Base-by-base conservation (phyloP, 2,888 invertebrate species). In the Cacoxenus indagator region DNA sequence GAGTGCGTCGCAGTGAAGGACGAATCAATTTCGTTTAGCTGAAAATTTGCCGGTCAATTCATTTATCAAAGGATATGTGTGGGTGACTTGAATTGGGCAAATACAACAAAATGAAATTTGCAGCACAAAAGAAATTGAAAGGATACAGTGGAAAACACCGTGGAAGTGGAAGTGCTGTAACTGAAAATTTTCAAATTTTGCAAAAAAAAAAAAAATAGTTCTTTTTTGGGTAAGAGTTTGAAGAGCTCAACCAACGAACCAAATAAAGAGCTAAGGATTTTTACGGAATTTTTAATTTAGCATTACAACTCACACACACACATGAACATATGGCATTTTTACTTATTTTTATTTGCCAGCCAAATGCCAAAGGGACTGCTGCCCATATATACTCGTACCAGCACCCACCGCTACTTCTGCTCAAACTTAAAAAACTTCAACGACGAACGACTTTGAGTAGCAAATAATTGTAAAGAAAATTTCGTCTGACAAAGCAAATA, bases 401-500 rank as follows among this genome's bases (percentile, higher is more conserved):
- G 2, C 24, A 17, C 9, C 14, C 31, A 31, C 31, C 2, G 37
- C 37, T 14, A 1, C 37, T 37, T 2, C 29, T 17, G 29, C 59
- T 59, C 29, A 29, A 29, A 11, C 9, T 14, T 37, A 37, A 37
- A 14, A 37, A 4, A 29, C 14, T 8, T 17, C 19, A 27, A 27
- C 55, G 27, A 22, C 26, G 55, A 55, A 24, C 55, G 55, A 24
- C 37, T 37, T 48, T 48, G 43, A 5, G 64, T 24, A 59, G 17
- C 31, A 64, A 64, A 62, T 45, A 62, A 64, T 65, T 48, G 26
- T 43, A 61, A 27, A 48, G n/a, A 46, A 64, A 64, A 48, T 64
- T 37, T 48, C 17, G 55, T 26, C 65, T 65, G 65, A 65, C 54
- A 65, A 65, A 55, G 51, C 37, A 55, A 65, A 67, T 67, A 29